Conservation (phyloP, 35 echinoderm and acorn worm species). For the Nesometra sesokonis region DNA sequence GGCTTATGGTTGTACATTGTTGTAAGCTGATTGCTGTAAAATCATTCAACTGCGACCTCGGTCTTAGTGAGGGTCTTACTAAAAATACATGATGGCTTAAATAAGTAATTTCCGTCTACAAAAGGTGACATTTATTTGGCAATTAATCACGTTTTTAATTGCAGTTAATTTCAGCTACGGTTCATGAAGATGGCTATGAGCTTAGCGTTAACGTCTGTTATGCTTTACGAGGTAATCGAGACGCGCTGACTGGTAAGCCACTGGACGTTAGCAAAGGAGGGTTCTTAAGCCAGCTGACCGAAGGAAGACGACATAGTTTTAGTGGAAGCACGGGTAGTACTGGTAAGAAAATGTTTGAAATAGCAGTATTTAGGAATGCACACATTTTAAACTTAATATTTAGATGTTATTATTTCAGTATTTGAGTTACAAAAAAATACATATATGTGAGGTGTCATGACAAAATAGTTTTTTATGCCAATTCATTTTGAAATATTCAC, state of each 20-base stretch:
- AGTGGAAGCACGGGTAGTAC: constrained; percentile 44
- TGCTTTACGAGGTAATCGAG: constrained; percentile 61
- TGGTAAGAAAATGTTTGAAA: constrained; percentile 26
- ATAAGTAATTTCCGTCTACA: not conserved
- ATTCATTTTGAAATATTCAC: too few relatives aligned
- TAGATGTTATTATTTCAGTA: too few relatives aligned
- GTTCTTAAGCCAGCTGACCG: constrained; percentile 72
- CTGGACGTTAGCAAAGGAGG: constrained; percentile 62
- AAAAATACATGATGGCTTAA: too few relatives aligned
- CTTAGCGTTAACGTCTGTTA: constrained; percentile 76
- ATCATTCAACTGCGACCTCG: too few relatives aligned
- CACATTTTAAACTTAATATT: too few relatives aligned
- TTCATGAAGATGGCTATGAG: constrained; percentile 99
- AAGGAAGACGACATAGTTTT: constrained; percentile 42
- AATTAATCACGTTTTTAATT: not conserved
- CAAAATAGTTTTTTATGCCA: too few relatives aligned
- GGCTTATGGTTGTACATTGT: too few relatives aligned
- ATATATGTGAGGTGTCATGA: too few relatives aligned
- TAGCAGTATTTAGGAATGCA: too few relatives aligned
- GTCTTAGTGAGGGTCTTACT: too few relatives aligned
- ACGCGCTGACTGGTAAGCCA: constrained; percentile 84
- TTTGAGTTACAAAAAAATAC: too few relatives aligned
- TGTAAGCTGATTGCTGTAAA: too few relatives aligned
- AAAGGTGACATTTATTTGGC: not conserved
- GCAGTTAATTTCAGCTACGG: constrained; percentile 75